A percentile compares a stretch with the other conserved stretches of the same genome.
These are phyloP conservation scores for Calephelis perditalis DNA, from an alignment of 2,888 invertebrate species.

Conservation along the genomic window DNA sequence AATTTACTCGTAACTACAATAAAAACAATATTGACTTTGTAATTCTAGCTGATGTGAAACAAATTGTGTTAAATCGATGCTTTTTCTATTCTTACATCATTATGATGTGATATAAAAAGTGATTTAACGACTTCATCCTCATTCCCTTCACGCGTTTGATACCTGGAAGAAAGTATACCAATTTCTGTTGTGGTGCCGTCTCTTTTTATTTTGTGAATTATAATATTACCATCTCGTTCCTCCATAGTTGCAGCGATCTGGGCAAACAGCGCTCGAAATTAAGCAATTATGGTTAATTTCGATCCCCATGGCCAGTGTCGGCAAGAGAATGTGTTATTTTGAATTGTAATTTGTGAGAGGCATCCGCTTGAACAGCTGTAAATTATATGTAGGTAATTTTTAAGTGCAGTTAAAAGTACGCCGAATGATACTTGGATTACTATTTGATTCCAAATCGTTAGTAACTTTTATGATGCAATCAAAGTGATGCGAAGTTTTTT, in stretches of 20 bases:
- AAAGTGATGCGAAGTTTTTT: too few relatives aligned
- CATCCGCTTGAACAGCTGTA: constrained; percentile 73
- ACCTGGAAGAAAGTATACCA: constrained; percentile 10
- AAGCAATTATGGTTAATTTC: constrained; percentile 78
- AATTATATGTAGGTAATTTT: constrained; percentile 62
- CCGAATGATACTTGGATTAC: constrained; percentile 3
- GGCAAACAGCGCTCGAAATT: constrained; percentile 69
- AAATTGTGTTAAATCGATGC: constrained; percentile 1
- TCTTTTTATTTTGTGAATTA: constrained; percentile 7
- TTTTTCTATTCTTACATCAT: neutral
- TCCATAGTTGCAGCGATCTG: constrained; percentile 36
- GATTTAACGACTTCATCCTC: constrained; percentile 5
- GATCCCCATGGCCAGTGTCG: constrained; percentile 64
- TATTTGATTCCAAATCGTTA: neutral
- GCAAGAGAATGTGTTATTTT: constrained; percentile 73
- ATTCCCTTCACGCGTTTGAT: constrained; percentile 9
- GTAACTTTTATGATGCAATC: neutral
- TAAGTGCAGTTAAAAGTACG: constrained; percentile 39
- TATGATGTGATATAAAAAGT: neutral
- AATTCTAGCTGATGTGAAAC: too few relatives aligned
- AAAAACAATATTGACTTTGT: too few relatives aligned
- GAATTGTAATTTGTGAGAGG: constrained; percentile 76
- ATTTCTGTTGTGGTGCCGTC: neutral
- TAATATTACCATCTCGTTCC: constrained; percentile 9
- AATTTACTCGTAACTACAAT: too few relatives aligned